Evolutionary conservation across 30 jellyfish, hydroid and myxozoan genomes (phyloP), one percentile per base, ranked within the genome.

Genomic region (Aurelia sp.): DNA sequence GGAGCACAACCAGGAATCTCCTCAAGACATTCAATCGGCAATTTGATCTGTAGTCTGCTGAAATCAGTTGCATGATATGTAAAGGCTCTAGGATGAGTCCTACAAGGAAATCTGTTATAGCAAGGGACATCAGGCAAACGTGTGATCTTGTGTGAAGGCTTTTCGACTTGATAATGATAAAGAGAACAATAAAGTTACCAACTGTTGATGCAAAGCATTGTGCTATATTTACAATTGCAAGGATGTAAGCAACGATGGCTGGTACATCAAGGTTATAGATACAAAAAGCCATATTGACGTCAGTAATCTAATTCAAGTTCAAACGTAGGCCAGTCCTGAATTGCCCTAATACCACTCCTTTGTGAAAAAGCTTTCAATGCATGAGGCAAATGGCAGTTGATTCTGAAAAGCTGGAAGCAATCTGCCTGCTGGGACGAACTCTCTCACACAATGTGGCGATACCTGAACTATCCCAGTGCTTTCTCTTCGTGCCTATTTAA

Each of bases 71-170:
- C 63, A 53, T 20, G 18, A 44, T 59, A 4, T 81, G 35, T 16
- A 80, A 4, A 17, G 93, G 93, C 30, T 52, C 70, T 4, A 89
- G 50, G 20, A 80, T n/a, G 9, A 21, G 7, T 11, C 94, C 97
- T 47, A 89, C 97, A 10, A 80, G 65, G 67, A 81, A 22, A 63
- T 89, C 97, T 4, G 97, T 66, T 33, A 81, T 64, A 5, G 97
- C 94, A 33, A 89, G 68, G 7, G 97, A 89, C 30, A 61, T 31
- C 21, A 78, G 61, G 22, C 84, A 50, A 20, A 24, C 20, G 41
- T 57, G 68, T 71, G 71, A 61, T 50, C 76, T 57, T 51, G 94
- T 58, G 17, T 90, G 82, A 13, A 50, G 58, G 16, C 27, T 67
- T 19, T 51, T 52, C 15, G 22, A 31, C 22, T n/a, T 51, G 38